Base-by-base conservation (phyloP, 2,797 vertebrate genomes). In the Podarcis siculus region DNA sequence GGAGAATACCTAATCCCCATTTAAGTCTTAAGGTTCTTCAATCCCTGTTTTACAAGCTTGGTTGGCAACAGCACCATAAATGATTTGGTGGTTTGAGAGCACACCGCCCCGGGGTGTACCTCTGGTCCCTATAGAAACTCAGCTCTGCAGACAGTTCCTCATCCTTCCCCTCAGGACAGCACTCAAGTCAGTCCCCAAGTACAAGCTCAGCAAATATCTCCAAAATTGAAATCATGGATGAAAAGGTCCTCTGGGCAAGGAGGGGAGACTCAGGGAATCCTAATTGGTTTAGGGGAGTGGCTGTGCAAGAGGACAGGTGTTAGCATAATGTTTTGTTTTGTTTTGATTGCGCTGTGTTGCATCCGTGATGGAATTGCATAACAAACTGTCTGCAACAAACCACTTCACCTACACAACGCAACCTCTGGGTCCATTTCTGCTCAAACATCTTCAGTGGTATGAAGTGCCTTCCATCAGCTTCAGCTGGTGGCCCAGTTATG, bases 281-380 rank as follows among this genome's bases (percentile, higher is more conserved):
- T 93, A 95, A 94, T 89, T 95, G 94, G 89, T 90, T 86, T 4
- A 87, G 89, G 76, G 95, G 94, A 93, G 94, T 45, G 95, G 87
- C 78, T 93, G 69, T 72, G 77, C 85, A 90, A 91, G 89, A 91
- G 87, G 91, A 83, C 67, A 94, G 76, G 88, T 91, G 87, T 91
- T 94, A 92, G 79, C 89, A 84, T 89, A 89, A 91, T 73, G 90
- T 30, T 45, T 90, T 19, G 49, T 55, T 55, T 55, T 55, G 49
- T 55, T 55, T 93, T 87, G 9, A 61, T 92, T 87, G 91, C 93
- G 83, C 78, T 86, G 25, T 6, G 69, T 19, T 64, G 67, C 71
- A 32, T 90, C 90, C 78, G 73, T 82, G 75, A 25, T 83, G 87
- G 64, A 89, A 83, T 86, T 92, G 45, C 83, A 39, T 35, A 73